Percentiles rank a stretch among this genome's conserved stretches.
These are phyloP conservation scores for Leiothrix lutea DNA, from an alignment of 2,113 vertebrate genomes.

Conservation along the genomic window DNA sequence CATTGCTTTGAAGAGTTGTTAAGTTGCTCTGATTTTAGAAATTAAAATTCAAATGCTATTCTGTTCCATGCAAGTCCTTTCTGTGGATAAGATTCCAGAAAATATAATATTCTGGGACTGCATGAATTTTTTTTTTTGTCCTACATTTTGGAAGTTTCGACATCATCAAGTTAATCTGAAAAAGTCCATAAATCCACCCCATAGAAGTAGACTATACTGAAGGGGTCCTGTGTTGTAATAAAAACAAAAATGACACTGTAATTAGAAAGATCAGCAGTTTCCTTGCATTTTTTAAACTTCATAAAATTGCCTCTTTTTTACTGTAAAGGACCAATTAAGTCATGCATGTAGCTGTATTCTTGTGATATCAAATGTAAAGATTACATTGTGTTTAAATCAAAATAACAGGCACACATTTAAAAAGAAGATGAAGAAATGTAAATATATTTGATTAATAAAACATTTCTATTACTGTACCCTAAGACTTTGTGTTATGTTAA, in stretches of 20 bases:
- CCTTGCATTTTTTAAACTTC: slow-evolving; percentile 44
- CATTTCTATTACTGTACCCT: slow-evolving; percentile 47
- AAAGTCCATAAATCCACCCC: background rate
- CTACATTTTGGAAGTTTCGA: slow-evolving; percentile 1
- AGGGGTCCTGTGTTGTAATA: background rate
- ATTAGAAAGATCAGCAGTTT: slow-evolving; percentile 26
- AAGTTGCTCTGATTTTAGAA: background rate
- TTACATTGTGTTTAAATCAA: slow-evolving; percentile 63
- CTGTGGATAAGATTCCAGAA: background rate
- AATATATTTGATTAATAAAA: slow-evolving; percentile 78
- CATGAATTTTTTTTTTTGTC: background rate
- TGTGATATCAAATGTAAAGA: slow-evolving; percentile 56
- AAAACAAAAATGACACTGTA: background rate
- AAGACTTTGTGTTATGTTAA: background rate
- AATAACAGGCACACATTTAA: slow-evolving; percentile 54
- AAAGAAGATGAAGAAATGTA: slow-evolving; percentile 62
- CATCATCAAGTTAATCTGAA: background rate
- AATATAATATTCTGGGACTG: background rate
- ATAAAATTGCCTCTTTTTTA: slow-evolving; percentile 41
- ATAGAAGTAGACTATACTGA: background rate
- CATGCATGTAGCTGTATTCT: slow-evolving; percentile 67
- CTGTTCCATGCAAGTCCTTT: background rate
- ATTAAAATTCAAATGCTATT: background rate
- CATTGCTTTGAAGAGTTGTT: background rate
- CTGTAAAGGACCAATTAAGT: slow-evolving; percentile 60